Evolutionary conservation across 2,113 vertebrate genomes (phyloP).

Genomic region (Lontra canadensis): DNA sequence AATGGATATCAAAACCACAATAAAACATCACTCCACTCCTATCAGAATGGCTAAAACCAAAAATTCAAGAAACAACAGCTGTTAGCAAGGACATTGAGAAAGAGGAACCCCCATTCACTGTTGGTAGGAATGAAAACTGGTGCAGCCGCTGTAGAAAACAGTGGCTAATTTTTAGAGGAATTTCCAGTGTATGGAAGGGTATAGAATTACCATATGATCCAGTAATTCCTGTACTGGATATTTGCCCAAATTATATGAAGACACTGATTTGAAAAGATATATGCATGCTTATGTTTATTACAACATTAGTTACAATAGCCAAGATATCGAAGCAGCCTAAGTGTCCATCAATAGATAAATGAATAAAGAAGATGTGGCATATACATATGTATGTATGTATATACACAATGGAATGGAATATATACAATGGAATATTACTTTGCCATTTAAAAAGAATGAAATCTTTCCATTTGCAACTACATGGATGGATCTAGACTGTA

Average conservation of each 20-base stretch:
- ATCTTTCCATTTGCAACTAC: neutral
- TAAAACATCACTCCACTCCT: neutral
- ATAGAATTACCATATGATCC: neutral
- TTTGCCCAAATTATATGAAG: neutral
- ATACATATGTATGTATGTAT: neutral
- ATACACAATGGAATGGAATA: neutral
- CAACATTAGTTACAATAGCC: neutral
- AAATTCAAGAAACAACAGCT: neutral
- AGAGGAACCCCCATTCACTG: neutral
- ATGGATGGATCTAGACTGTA: neutral
- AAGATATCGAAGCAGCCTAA: neutral
- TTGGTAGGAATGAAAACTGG: neutral
- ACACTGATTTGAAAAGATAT: neutral
- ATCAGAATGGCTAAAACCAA: neutral
- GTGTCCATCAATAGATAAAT: neutral
- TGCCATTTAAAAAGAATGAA: neutral
- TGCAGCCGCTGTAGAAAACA: neutral
- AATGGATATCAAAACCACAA: neutral
- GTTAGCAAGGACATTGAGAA: neutral
- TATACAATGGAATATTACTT: neutral
- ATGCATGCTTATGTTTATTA: neutral
- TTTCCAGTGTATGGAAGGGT: too few species aligned
- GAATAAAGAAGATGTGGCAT: neutral
- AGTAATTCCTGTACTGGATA: neutral
- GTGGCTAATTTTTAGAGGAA: neutral